A percentile compares a stretch with the other conserved stretches of the same genome.
Conservation (phyloP, 2,888 invertebrate genomes). For the Acrocera orbiculus region DNA sequence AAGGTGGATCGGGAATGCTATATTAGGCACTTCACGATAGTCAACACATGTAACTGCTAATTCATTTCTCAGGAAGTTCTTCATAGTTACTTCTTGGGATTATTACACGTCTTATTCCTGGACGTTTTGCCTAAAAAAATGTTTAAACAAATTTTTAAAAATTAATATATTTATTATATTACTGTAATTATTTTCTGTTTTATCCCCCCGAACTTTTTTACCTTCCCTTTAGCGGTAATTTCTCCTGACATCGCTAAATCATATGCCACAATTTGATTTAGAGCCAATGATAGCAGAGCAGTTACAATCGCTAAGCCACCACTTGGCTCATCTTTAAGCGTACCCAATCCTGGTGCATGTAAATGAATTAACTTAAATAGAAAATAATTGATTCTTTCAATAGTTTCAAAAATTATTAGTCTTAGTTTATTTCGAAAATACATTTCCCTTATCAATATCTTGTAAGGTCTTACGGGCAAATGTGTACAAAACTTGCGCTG, state of each 20-base stretch:
- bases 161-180: conserved; percentile 14
- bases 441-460: conserved; percentile 45
- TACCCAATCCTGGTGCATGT: conserved; percentile 98
- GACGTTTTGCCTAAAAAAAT: conserved; percentile 67
- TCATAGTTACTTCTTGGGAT: conserved; percentile 93
- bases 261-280: conserved; percentile 49
- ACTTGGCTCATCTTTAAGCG: conserved; percentile 97
- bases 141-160: conserved; percentile 6
- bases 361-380: conserved; percentile 64
- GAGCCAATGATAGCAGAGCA: conserved; percentile 80
- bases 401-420: not conserved
- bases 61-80: conserved; percentile 93
- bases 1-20: too few relatives aligned
- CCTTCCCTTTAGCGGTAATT: conserved; percentile 87
- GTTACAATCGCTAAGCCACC: conserved; percentile 95
- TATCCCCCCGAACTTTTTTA: conserved; percentile 95
- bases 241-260: conserved; percentile 99
- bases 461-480: conserved; percentile 71
- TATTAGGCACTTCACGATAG: too few relatives aligned
- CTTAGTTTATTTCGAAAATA: conserved; percentile 57
- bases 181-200: conserved; percentile 97
- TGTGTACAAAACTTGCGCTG: conserved; percentile 83
- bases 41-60: too few relatives aligned
- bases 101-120: conserved; percentile 77
- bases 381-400: not conserved